phyloP scores from a whole-genome alignment of 2,797 vertebrate genomes.

The Coilia nasus region DNA sequence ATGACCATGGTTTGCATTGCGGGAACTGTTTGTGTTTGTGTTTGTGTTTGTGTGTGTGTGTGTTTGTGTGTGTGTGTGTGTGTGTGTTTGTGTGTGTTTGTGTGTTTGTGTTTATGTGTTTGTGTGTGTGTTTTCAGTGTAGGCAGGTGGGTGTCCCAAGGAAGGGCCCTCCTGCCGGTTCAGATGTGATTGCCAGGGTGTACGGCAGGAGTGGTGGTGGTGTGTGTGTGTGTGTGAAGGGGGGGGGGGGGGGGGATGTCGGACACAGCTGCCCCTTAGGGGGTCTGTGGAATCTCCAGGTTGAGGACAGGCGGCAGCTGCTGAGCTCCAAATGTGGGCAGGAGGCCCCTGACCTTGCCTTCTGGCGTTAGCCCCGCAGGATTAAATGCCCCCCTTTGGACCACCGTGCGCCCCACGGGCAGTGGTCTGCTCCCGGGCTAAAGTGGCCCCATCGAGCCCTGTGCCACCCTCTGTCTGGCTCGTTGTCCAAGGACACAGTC shows the following conservation, averaged over 20 bases:
- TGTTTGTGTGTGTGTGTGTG: conserved; percentile 53
- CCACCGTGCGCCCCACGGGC: background rate
- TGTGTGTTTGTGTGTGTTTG: conserved; percentile 40
- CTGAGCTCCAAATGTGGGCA: conserved; percentile 26
- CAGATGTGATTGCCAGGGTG: background rate
- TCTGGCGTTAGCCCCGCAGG: background rate
- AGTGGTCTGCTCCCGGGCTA: background rate
- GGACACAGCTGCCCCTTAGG: conserved; percentile 60
- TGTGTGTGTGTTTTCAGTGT: conserved; percentile 61
- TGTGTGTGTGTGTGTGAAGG: background rate
- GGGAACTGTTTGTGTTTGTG: conserved; percentile 34
- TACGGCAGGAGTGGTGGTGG: background rate
- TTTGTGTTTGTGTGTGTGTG: conserved; percentile 34
- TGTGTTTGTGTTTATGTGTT: conserved; percentile 27
- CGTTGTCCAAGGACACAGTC: background rate
- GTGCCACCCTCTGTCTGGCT: background rate
- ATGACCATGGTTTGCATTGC: background rate
- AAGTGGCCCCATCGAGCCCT: background rate
- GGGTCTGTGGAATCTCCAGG: conserved; percentile 49
- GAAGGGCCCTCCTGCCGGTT: conserved; percentile 30
- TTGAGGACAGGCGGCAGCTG: conserved; percentile 64
- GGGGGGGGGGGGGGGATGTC: conserved; percentile 42
- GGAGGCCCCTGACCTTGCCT: conserved; percentile 21
- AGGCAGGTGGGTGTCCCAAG: conserved; percentile 31
- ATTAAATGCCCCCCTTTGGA: background rate